Evolutionary conservation across 2,113 vertebrate species (phyloP), one percentile per base, ranked within the genome.

Genomic region (Oryzias melastigma): DNA sequence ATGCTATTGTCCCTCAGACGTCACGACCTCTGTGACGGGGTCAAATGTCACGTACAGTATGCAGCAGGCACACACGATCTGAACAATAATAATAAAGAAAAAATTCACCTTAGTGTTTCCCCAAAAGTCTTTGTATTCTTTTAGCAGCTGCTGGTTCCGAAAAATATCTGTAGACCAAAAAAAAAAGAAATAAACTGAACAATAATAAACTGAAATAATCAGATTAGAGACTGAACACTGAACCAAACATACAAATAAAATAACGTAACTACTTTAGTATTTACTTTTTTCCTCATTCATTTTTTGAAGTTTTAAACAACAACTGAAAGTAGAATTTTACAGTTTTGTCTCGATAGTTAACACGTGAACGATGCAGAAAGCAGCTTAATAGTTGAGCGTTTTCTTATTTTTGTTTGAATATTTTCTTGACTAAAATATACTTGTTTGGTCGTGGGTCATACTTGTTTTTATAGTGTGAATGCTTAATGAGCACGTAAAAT

Each of bases 71-170:
- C 6, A 41, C 8, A 40, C 55, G 6, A 8, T 55, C 19, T 44
- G 42, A 17, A 18, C 25, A 58, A 16, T 14, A 24, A 50, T 24
- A 50, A 51, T 16, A 27, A 16, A 27, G 40, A 4, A 35, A 24
- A 12, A 45, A 45, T 48, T 92, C 87, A 99, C 97, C 94, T 98
- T 98, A 20, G 97, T 98, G 81, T 96, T 94, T 84, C 97, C 97
- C 90, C 97, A 92, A 83, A 99, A 99, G 69, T 97, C 93, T 86
- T 88, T 95, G 88, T 99, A 99, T 82, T 99, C 97, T 75, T 91
- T 94, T 85, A 99, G 80, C 72, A 98, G 77, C 72, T 94, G 94
- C 78, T 98, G 95, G 82, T 96, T 98, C 83, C 90, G 92, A 87
- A 96, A 99, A 16, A 96, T 82, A 84, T 95, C 97, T 99, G 77